These are phyloP conservation scores for Cephalopachus bancanus DNA, from an alignment of 2,797 vertebrate genomes.

Conservation along the genomic window DNA sequence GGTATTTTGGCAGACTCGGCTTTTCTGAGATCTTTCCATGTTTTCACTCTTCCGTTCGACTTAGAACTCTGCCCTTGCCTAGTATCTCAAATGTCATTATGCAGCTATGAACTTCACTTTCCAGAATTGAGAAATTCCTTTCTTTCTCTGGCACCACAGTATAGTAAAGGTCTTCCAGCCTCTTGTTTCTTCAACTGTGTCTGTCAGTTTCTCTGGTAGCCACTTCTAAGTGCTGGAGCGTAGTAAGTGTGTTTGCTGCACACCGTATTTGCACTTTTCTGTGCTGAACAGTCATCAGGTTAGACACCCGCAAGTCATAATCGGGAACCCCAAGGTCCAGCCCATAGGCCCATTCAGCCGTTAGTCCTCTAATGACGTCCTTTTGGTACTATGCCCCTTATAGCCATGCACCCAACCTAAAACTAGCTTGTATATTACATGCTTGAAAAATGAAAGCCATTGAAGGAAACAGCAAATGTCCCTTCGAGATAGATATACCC, in stretches of 20 bases:
- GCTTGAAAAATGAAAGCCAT: constrained; percentile 25
- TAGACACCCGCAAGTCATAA: neutral
- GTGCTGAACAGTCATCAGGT: neutral
- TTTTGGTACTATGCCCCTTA: neutral
- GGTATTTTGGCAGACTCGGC: neutral
- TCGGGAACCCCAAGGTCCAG: neutral
- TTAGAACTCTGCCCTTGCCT: neutral
- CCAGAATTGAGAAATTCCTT: neutral
- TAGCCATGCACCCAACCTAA: neutral
- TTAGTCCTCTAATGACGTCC: neutral
- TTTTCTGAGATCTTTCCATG: neutral
- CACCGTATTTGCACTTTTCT: neutral
- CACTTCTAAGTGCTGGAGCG: neutral
- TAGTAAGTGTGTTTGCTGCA: neutral
- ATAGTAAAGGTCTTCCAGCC: neutral
- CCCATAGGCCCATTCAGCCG: neutral
- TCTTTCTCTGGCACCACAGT: constrained; percentile 45
- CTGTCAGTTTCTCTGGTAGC: constrained; percentile 7
- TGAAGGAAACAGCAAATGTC: neutral
- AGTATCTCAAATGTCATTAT: neutral
- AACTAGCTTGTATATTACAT: neutral
- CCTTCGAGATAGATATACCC: neutral
- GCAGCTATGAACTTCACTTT: constrained; percentile 32
- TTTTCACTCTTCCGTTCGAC: neutral
- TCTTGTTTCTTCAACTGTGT: neutral